phyloP scores from a whole-genome alignment of 2,888 invertebrate species.

The Coelinius sp. region DNA sequence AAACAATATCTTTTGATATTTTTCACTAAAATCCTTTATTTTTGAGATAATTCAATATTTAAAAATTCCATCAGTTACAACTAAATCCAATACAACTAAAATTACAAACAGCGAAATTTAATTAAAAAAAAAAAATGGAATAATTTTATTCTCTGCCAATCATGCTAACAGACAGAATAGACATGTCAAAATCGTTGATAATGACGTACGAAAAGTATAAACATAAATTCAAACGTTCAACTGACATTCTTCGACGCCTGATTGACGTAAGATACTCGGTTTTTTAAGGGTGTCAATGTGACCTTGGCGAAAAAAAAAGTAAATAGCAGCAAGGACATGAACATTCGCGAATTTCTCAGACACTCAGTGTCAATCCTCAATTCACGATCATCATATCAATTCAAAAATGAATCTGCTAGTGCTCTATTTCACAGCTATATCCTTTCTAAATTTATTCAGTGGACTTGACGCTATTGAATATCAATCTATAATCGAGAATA shows the following conservation, averaged over 20 bases:
- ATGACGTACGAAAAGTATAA: neutral
- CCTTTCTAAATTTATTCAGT: neutral
- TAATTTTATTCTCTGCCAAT: too few relatives aligned
- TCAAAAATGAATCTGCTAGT: neutral
- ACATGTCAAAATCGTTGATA: neutral
- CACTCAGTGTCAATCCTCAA: neutral
- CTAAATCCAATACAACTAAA: too few relatives aligned
- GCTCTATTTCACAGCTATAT: neutral
- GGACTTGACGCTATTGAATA: neutral
- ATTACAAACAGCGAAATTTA: too few relatives aligned
- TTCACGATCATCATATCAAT: neutral
- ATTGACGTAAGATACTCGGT: neutral
- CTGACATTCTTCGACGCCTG: neutral
- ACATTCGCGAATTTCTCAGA: neutral
- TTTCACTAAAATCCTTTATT: too few relatives aligned
- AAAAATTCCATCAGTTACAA: too few relatives aligned
- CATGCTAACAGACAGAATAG: neutral
- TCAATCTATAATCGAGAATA: neutral
- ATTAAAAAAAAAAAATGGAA: too few relatives aligned
- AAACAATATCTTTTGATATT: too few relatives aligned
- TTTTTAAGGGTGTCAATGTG: neutral
- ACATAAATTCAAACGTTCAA: neutral
- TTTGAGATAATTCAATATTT: too few relatives aligned
- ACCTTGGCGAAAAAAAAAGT: neutral
- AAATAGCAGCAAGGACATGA: neutral